Evolutionary conservation across 1,140 invertebrate species (phyloP), one percentile per base, ranked within the genome.

Genomic region (Mamestra configurata): DNA sequence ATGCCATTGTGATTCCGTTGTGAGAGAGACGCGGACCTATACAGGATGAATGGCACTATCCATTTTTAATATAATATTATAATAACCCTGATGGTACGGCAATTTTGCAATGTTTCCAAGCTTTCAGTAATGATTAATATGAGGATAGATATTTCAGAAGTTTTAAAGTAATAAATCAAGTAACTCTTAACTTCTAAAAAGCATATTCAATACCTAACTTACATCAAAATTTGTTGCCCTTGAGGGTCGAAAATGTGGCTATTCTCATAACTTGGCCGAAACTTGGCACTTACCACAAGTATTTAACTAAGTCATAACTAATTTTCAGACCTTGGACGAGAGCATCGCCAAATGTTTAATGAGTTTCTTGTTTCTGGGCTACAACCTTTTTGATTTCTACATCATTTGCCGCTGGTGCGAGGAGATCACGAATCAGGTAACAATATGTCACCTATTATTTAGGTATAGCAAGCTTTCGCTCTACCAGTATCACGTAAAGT

Each of bases 401-500:
- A 86, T 89, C 53, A 87, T 90, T 64, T 91, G 89, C 66, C 82
- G 83, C 49, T 91, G 89, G 87, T 89, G 88, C 68, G 88, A 91
- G 49, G 88, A 91, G 78, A 90, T 90, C 22, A 89, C 87, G 46
- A 82, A 87, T 40, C 85, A 89, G 85, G 89, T 89, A 59, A 70
- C 66, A 2, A 7, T 31, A n/a, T 0, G n/a, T n/a, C n/a, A n/a
- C n/a, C n/a, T n/a, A n/a, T n/a, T n/a, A n/a, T n/a, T n/a, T n/a
- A n/a, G n/a, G n/a, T n/a, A n/a, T n/a, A n/a, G n/a, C n/a, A n/a
- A n/a, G n/a, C n/a, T n/a, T n/a, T n/a, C n/a, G n/a, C n/a, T n/a
- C n/a, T n/a, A n/a, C n/a, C n/a, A n/a, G n/a, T n/a, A n/a, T n/a
- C n/a, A n/a, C n/a, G n/a, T n/a, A n/a, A n/a, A n/a, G n/a, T n/a